Conservation (phyloP, 2,888 invertebrate species). For the Melieria crassipennis region DNA sequence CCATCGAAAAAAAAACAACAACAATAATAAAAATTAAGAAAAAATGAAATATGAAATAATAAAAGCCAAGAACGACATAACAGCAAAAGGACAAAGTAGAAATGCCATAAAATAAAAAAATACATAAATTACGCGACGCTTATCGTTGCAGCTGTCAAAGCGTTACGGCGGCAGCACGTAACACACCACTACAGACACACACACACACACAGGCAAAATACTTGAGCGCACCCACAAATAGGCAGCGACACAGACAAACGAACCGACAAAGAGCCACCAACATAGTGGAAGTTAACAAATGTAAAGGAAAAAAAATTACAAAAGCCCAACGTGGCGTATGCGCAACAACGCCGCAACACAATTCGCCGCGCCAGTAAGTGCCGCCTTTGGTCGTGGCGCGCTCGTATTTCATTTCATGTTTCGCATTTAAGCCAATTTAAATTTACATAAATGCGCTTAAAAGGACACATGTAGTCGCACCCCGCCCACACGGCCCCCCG, state of each 20-base stretch:
- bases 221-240: neutral
- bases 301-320: neutral
- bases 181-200: too few species aligned
- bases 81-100: neutral
- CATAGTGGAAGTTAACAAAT: too few species aligned
- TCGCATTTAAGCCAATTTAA: slow-evolving; percentile 14
- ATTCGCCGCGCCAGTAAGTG: neutral
- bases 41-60: slow-evolving; percentile 5
- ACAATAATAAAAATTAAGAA: neutral
- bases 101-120: neutral
- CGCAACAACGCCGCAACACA: neutral
- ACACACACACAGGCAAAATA: too few species aligned
- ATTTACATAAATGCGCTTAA: slow-evolving; percentile 12
- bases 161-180: too few species aligned
- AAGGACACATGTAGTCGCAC: neutral
- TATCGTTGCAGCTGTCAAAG: slow-evolving; percentile 8
- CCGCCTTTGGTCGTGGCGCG: neutral
- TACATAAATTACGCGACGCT: slow-evolving; percentile 1
- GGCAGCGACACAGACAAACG: neutral
- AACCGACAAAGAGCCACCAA: neutral
- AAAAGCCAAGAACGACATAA: neutral
- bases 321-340: neutral
- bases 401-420: neutral
- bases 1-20: too few species aligned
- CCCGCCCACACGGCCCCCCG: neutral